phyloP scores from a whole-genome alignment of 2,888 invertebrate genomes.

The Orthosia incerta region DNA sequence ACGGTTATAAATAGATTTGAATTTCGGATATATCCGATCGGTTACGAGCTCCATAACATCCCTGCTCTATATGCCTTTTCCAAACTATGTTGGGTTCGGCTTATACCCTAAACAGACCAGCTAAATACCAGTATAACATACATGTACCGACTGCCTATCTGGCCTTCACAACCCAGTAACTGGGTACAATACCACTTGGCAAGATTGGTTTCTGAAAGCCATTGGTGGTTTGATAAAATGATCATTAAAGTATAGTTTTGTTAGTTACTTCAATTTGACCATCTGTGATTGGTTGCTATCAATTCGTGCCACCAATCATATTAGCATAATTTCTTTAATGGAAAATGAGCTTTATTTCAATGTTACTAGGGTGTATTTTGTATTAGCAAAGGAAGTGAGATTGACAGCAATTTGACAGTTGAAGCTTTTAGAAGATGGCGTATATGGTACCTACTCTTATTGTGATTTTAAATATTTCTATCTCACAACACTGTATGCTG shows the following conservation, averaged over 20 bases:
- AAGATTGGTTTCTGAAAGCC: no score
- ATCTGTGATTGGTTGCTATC: not conserved
- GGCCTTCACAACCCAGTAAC: no score
- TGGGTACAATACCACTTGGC: no score
- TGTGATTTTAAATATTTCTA: constrained; percentile 38
- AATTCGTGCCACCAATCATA: not conserved
- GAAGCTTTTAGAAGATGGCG: constrained; percentile 16
- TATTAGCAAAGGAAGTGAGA: not conserved
- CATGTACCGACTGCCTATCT: no score
- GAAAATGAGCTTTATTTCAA: not conserved
- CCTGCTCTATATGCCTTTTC: no score
- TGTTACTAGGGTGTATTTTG: not conserved
- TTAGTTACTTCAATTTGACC: not conserved
- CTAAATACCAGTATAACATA: no score
- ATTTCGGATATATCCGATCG: no score
- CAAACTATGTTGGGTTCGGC: no score
- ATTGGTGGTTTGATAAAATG: no score
- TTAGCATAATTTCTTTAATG: not conserved
- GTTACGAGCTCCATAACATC: no score
- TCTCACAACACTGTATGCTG: constrained; percentile 38
- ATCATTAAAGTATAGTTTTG: not conserved
- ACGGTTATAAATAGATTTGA: no score
- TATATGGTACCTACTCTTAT: not conserved
- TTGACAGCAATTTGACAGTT: constrained; percentile 12
- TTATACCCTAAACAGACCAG: no score